Percentiles rank a stretch among this genome's conserved stretches.
These are phyloP conservation scores for Eristalis pertinax DNA, from an alignment of 2,888 invertebrate genomes.

Conservation along the genomic window DNA sequence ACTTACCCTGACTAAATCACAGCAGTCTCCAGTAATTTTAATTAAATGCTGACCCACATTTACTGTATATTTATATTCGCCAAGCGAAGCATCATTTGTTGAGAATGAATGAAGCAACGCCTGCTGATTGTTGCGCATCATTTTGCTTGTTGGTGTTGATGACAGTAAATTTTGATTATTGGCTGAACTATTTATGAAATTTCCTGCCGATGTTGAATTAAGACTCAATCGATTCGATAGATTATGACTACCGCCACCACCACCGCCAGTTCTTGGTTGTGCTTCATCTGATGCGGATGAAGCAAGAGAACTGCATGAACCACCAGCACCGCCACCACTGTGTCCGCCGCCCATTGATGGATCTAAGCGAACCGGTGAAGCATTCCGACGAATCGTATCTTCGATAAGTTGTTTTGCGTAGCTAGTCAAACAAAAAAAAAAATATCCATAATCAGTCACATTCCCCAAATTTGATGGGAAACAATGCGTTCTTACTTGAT, in stretches of 20 bases:
- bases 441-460: not conserved
- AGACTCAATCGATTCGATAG: constrained; percentile 79
- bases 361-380: constrained; percentile 91
- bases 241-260: constrained; percentile 74
- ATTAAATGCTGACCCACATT: constrained; percentile 91
- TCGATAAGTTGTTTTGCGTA: constrained; percentile 96
- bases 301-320: constrained; percentile 90
- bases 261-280: constrained; percentile 76
- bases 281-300: constrained; percentile 86
- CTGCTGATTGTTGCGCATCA: constrained; percentile 79
- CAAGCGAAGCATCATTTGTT: constrained; percentile 91
- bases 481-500: constrained; percentile 87
- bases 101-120: constrained; percentile 89
- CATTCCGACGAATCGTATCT: constrained; percentile 96
- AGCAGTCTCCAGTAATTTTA: constrained; percentile 92
- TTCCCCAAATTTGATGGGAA: not conserved
- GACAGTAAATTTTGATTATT: constrained; percentile 49
- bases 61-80: constrained; percentile 94
- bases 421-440: constrained; percentile 82
- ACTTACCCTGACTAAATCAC: constrained; percentile 91
- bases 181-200: constrained; percentile 79
- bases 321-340: constrained; percentile 80
- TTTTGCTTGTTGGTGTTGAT: constrained; percentile 78
- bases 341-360: constrained; percentile 81
- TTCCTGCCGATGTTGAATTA: constrained; percentile 78